Conservation (phyloP, 2,888 invertebrate genomes). For the Drosophila ustulata region DNA sequence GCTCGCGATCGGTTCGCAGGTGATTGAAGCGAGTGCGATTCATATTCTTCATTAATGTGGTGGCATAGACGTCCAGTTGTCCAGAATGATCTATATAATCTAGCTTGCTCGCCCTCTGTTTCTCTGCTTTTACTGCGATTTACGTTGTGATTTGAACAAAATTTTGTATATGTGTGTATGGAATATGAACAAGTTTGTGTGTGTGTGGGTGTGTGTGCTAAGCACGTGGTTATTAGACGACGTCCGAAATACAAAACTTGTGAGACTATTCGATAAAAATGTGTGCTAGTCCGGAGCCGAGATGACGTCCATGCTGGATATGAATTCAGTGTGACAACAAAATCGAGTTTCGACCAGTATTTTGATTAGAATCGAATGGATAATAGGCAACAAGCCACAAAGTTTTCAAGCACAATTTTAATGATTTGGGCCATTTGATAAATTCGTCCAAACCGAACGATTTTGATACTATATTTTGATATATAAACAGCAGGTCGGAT, state of each 20-base stretch:
- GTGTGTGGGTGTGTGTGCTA: slow-evolving; percentile 4
- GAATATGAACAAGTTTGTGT: slow-evolving; percentile 4
- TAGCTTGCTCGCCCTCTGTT: background rate
- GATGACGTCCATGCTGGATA: slow-evolving; percentile 25
- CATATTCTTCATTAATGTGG: slow-evolving; percentile 33
- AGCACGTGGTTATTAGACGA: slow-evolving; percentile 10
- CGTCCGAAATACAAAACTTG: slow-evolving; percentile 38
- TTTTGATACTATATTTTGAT: no score
- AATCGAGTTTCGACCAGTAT: background rate
- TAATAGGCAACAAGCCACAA: no score
- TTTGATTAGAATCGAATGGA: slow-evolving; percentile 13
- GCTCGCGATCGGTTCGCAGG: slow-evolving; percentile 34
- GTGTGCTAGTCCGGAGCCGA: slow-evolving; percentile 24
- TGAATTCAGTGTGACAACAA: slow-evolving; percentile 40
- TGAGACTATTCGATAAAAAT: slow-evolving; percentile 31
- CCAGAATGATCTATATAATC: background rate
- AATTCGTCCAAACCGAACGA: no score
- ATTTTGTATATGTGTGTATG: slow-evolving; percentile 15
- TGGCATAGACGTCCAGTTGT: slow-evolving; percentile 1
- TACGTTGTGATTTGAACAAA: slow-evolving; percentile 15
- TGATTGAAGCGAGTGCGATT: slow-evolving; percentile 45
- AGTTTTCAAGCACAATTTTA: no score
- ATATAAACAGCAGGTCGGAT: no score
- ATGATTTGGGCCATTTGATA: no score
- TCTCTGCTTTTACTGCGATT: background rate